Evolutionary conservation across 2,888 invertebrate species (phyloP).

Genomic region (Cepaea hortensis): DNA sequence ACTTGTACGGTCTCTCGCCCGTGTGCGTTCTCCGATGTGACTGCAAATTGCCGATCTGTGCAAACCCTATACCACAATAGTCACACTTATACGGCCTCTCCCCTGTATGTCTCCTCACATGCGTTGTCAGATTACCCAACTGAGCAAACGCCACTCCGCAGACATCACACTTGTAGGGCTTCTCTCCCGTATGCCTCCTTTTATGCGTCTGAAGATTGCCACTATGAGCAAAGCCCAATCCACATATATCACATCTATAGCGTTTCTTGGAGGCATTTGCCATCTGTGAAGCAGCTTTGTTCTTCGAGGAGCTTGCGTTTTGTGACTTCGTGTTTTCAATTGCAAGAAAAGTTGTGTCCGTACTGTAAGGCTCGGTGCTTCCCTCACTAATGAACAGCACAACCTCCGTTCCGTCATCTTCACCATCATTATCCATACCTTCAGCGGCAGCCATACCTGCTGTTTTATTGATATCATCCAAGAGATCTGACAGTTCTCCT

Average conservation of each 20-base stretch:
- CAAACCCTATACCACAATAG: constrained; percentile 47
- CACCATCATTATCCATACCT: neutral
- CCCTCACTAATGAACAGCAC: constrained; percentile 3
- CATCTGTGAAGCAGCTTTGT: neutral
- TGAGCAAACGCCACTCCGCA: constrained; percentile 29
- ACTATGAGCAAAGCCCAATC: constrained; percentile 32
- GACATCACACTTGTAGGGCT: constrained; percentile 35
- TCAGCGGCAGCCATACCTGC: neutral
- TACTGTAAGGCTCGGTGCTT: neutral
- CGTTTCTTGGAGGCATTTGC: neutral
- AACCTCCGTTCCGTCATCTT: neutral
- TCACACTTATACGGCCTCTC: constrained; percentile 37
- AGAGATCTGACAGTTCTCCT: neutral
- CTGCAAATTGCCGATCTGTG: constrained; percentile 40
- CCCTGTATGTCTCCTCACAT: constrained; percentile 5
- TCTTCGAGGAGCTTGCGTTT: neutral
- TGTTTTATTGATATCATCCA: neutral
- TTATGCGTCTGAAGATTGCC: constrained; percentile 18
- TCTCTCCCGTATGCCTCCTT: constrained; percentile 22
- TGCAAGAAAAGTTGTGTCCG: neutral
- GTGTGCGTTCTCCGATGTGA: constrained; percentile 45
- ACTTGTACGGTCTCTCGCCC: constrained; percentile 45
- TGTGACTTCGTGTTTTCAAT: neutral
- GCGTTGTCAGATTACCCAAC: neutral
- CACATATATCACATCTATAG: constrained; percentile 36